Evolutionary conservation across 1,140 invertebrate genomes (phyloP), one percentile per base, ranked within the genome.

Genomic region (Panagrolaimus sp.): DNA sequence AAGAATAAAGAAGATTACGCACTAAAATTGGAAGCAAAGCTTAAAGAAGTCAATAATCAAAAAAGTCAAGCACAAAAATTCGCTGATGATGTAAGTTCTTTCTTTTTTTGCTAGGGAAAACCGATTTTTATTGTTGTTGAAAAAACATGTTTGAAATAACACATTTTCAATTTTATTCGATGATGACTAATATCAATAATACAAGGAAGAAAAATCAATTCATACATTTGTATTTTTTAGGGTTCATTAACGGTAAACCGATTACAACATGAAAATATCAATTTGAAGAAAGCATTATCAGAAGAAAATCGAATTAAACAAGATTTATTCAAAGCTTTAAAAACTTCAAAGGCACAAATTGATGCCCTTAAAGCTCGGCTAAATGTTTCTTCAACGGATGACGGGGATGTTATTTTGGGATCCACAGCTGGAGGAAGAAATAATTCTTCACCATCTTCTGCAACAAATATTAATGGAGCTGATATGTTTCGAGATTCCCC

Each of bases 321-420:
- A 25, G 74, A 76, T 64, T 45, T 76, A 25, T 76, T 76, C 45
- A 20, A 73, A 13, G 76, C 74, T 11, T 64, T 76, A 25, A 76
- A 76, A 16, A 64, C 74, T 20, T 78, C 76, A 5, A 76, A 76
- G 16, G 72, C 74, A 20, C 66, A 76, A 71, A 68, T 76, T 63
- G 76, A 76, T 25, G n/a, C 65, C 42, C 45, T 76, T 44, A 78
- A 68, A 25, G 67, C 70, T 71, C 13, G 25, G 23, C 53, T 77
- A 38, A 38, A 38, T 38, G 31, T 38, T 38, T 38, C 31, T 38
- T 38, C 31, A 4, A 4, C 7, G 31, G 31, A 38, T 38, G 31
- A 38, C 7, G 7, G 7, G 2, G 31, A 38, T 2, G 7, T 38
- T 4, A 38, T 38, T 38, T 38, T 38, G 31, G 31, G 31, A 38